Percentiles rank a stretch among this genome's conserved stretches.
Evolutionary conservation across 2,113 vertebrate genomes (phyloP).

Genomic region (Cyanoderma ruficeps): DNA sequence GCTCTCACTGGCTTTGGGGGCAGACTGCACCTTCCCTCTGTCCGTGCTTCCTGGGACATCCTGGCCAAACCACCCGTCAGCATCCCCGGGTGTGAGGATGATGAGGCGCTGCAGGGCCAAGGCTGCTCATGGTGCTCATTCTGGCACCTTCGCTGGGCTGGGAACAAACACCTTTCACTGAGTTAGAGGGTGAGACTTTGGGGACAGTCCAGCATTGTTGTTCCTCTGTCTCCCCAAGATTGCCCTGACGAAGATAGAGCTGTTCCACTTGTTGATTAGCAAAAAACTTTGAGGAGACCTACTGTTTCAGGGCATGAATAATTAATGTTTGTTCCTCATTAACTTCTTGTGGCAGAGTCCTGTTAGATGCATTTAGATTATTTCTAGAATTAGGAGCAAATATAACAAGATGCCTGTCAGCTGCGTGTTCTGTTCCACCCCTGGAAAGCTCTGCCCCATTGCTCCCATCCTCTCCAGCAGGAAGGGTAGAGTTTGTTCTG

Average conservation of each 20-base stretch:
- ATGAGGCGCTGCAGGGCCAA: neutral
- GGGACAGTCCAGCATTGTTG: accelerated
- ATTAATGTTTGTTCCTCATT: conserved; percentile 74
- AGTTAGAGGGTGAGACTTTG: neutral
- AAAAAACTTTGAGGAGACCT: conserved; percentile 75
- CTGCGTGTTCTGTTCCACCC: neutral
- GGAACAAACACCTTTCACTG: neutral
- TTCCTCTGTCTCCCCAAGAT: neutral
- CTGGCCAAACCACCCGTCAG: neutral
- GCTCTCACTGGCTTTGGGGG: neutral
- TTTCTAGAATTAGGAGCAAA: conserved; percentile 68
- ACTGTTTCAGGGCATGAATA: conserved; percentile 75
- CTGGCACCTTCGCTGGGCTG: neutral
- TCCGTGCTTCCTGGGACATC: neutral
- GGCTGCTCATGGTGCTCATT: neutral
- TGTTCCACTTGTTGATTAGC: conserved; percentile 77
- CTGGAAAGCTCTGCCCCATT: neutral
- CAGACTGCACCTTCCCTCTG: neutral
- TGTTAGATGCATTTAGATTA: conserved; percentile 53
- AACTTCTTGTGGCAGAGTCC: conserved; percentile 71
- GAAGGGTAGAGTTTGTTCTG: neutral
- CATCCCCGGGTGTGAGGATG: neutral
- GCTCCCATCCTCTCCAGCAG: neutral
- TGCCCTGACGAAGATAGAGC: conserved; percentile 56
- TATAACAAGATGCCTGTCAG: neutral